Evolutionary conservation across 2,113 vertebrate genomes (phyloP).

Genomic region (Poecilia latipinna): DNA sequence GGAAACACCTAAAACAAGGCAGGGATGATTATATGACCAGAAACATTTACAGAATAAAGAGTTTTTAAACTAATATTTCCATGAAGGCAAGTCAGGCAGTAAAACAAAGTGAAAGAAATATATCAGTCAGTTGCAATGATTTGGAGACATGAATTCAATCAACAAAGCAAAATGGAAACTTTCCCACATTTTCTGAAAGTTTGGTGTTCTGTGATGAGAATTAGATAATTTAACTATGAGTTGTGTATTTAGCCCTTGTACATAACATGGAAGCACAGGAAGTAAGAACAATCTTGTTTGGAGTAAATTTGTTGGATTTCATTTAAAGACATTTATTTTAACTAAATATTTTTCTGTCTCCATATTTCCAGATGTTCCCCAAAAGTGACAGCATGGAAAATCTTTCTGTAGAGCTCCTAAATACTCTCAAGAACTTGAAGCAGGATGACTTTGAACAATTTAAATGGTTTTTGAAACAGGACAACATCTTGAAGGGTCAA

Average conservation of each 20-base stretch:
- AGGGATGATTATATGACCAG: background rate
- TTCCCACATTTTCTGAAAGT: too few relatives aligned
- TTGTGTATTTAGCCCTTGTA: too few relatives aligned
- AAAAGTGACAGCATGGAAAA: background rate
- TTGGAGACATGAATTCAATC: too few relatives aligned
- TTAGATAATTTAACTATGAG: too few relatives aligned
- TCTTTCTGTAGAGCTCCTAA: background rate
- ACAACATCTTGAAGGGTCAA: background rate
- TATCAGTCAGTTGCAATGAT: too few relatives aligned
- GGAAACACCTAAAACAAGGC: background rate
- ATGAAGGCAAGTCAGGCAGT: background rate
- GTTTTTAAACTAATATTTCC: background rate
- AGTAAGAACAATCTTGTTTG: too few relatives aligned
- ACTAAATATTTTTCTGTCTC: background rate
- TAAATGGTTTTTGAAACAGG: constrained; percentile 12
- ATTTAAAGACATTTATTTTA: background rate
- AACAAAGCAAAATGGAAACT: too few relatives aligned
- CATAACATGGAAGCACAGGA: background rate
- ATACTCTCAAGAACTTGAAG: background rate
- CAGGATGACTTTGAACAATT: background rate
- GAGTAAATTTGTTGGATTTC: background rate
- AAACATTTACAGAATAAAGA: too few relatives aligned
- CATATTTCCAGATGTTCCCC: background rate
- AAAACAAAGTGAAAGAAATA: background rate
- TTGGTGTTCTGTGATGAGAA: too few relatives aligned